Evolutionary conservation across 2,113 vertebrate species (phyloP).

Genomic region (Leptocoma aspasia): DNA sequence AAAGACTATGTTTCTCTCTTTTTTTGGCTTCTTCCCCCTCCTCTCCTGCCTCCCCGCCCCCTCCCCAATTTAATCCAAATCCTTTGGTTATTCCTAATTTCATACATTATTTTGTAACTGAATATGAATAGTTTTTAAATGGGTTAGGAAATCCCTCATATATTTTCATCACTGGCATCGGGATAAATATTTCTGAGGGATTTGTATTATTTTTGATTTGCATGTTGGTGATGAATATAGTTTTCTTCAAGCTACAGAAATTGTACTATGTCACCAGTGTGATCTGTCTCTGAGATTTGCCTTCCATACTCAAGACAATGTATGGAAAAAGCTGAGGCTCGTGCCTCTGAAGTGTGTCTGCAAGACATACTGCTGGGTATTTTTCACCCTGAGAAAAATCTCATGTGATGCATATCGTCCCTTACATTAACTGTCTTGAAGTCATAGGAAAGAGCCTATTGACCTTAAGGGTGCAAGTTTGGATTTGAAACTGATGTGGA

Average conservation of each 20-base stretch:
- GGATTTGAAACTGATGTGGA: neutral
- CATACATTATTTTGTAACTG: neutral
- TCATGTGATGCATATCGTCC: neutral
- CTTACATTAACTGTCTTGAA: neutral
- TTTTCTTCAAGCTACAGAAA: neutral
- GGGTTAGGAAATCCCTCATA: neutral
- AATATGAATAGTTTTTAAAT: neutral
- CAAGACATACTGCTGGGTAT: neutral
- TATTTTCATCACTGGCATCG: neutral
- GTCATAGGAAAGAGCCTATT: neutral
- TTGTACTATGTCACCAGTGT: neutral
- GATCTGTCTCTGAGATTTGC: neutral
- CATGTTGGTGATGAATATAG: neutral
- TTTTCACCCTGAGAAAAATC: neutral
- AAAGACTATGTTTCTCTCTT: neutral
- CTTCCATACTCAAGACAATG: neutral
- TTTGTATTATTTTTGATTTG: neutral
- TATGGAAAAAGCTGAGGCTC: neutral
- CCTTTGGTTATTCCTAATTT: neutral
- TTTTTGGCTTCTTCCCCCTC: neutral
- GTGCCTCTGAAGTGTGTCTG: neutral
- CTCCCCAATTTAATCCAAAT: neutral
- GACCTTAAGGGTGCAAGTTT: neutral
- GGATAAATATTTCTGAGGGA: neutral
- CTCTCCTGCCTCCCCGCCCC: accelerated